These are phyloP conservation scores for Gonatopus flavifemur DNA, from an alignment of 1,140 invertebrate genomes.

Conservation along the genomic window DNA sequence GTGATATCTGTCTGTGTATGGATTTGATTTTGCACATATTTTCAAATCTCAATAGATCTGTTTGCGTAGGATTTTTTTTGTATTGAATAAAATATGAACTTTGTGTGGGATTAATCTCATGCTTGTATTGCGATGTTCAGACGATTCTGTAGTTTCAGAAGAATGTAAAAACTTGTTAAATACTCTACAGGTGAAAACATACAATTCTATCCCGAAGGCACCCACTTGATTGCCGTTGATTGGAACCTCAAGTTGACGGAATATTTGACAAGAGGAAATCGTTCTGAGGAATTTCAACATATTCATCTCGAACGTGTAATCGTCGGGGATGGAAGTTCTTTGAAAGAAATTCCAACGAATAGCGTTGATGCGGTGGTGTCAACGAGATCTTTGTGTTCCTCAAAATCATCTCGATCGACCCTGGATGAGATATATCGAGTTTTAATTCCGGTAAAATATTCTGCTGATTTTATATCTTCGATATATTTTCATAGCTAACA, in stretches of 20 bases:
- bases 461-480: neutral
- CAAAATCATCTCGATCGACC: constrained; percentile 33
- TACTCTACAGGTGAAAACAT: constrained; percentile 50
- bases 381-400: constrained; percentile 46
- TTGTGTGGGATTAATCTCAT: too few relatives aligned
- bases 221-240: constrained; percentile 45
- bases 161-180: too few relatives aligned
- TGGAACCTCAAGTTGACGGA: constrained; percentile 44
- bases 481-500: neutral
- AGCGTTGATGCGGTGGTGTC: constrained; percentile 45
- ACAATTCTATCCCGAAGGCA: constrained; percentile 44
- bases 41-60: too few relatives aligned
- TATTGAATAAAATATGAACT: too few relatives aligned
- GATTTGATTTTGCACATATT: too few relatives aligned
- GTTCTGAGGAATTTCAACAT: constrained; percentile 43
- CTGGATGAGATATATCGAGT: constrained; percentile 44
- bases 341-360: constrained; percentile 34
- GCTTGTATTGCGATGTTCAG: too few relatives aligned
- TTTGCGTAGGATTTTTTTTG: too few relatives aligned
- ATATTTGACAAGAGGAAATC: constrained; percentile 38
- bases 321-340: constrained; percentile 42
- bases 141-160: too few relatives aligned
- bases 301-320: constrained; percentile 42
- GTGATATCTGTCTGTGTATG: too few relatives aligned
- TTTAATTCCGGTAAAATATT: constrained; percentile 41